Evolutionary conservation across 92 coral and sea anemone species (phyloP).

Genomic region (Plumapathes pennacea): DNA sequence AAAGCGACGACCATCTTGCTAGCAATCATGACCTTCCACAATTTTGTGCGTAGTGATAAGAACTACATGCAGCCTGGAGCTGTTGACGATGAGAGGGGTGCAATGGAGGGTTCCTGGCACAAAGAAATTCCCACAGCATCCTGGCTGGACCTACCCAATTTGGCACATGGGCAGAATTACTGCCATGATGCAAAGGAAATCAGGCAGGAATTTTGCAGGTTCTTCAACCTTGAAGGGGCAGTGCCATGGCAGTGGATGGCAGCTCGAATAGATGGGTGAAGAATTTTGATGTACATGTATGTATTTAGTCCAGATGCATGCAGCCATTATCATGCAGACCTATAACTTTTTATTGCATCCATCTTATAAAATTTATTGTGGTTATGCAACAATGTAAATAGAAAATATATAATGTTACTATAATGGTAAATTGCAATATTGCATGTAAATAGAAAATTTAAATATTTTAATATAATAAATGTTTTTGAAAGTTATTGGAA

Average conservation of each 20-base stretch:
- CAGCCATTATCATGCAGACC: too few relatives aligned
- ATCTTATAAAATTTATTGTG: too few relatives aligned
- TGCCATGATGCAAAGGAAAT: conserved; percentile 23
- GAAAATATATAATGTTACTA: too few relatives aligned
- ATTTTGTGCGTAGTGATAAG: conserved; percentile 9
- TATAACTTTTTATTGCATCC: too few relatives aligned
- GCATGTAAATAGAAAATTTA: too few relatives aligned
- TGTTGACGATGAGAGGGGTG: conserved; percentile 13
- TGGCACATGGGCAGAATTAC: conserved; percentile 11
- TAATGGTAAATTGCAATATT: too few relatives aligned
- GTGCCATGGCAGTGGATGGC: conserved; percentile 34
- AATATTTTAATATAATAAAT: too few relatives aligned
- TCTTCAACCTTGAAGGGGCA: conserved; percentile 29
- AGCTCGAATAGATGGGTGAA: too few relatives aligned
- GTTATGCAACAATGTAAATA: too few relatives aligned
- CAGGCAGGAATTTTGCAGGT: conserved; percentile 26
- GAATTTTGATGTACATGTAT: too few relatives aligned
- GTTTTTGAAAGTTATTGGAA: too few relatives aligned
- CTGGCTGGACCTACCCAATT: conserved; percentile 3
- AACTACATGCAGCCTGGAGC: conserved; percentile 10
- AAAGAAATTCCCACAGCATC: conserved; percentile 10
- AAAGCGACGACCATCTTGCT: conserved; percentile 18
- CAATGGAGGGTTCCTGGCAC: conserved; percentile 1
- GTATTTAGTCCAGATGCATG: too few relatives aligned
- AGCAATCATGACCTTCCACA: conserved; percentile 25